Percentiles rank a stretch among this genome's conserved stretches.
Evolutionary conservation across 2,888 invertebrate genomes (phyloP).

Genomic region (Drosophila austrosaltans): DNA sequence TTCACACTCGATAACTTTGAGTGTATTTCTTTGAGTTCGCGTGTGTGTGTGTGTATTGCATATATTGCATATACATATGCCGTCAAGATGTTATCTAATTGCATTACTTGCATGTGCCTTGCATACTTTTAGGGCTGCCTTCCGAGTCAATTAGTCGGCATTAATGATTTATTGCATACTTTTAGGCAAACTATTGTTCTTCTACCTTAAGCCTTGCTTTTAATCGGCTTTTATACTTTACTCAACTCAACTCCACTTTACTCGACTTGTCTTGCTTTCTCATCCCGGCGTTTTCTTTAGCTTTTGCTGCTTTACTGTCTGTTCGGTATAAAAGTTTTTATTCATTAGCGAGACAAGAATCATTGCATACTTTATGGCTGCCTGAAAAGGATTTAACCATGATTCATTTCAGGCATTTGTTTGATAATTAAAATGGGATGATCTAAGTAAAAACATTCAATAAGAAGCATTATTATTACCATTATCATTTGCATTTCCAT

Average conservation of each 20-base stretch:
- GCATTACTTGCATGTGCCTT: conserved; percentile 45
- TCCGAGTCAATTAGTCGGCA: conserved; percentile 46
- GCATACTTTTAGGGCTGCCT: conserved; percentile 43
- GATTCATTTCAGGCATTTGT: conserved; percentile 15
- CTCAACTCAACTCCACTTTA: not conserved
- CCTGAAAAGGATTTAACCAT: conserved; percentile 35
- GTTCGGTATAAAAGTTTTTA: conserved; percentile 5
- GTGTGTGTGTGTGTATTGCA: conserved; percentile 9
- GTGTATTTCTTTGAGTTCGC: not conserved
- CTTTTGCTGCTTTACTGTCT: not conserved
- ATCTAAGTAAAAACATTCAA: conserved; percentile 11
- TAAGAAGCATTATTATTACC: not conserved
- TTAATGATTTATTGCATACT: conserved; percentile 53
- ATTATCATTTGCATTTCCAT: too few relatives aligned
- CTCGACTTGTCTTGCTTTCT: not conserved
- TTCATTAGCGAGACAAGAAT: conserved; percentile 19
- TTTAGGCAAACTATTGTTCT: conserved; percentile 23
- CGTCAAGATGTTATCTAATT: conserved; percentile 46
- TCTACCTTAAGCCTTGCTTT: conserved; percentile 17
- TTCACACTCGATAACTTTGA: not conserved
- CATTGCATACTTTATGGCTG: conserved; percentile 19
- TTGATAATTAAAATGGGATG: conserved; percentile 14
- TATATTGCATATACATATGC: conserved; percentile 12
- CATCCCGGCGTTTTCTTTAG: not conserved
- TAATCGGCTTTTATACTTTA: conserved; percentile 37